A percentile compares a stretch with the other conserved stretches of the same genome.
phyloP scores from a whole-genome alignment of 2,797 vertebrate species.

The Carduelis carduelis region DNA sequence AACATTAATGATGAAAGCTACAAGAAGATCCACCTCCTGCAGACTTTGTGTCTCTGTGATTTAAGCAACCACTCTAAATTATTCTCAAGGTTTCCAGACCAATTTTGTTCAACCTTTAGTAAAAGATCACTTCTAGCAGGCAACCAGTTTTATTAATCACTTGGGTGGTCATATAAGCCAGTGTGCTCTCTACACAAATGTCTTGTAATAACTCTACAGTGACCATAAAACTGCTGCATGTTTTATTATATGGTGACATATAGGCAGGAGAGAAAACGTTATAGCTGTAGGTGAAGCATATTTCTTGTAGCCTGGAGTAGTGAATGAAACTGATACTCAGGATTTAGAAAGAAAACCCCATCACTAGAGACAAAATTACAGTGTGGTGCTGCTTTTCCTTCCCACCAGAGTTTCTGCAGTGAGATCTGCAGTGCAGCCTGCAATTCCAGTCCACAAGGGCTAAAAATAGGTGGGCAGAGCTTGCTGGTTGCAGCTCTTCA shows the following conservation, averaged over 20 bases:
- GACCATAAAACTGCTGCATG: neutral
- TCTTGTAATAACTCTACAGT: constrained; percentile 7
- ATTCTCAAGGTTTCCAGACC: constrained; percentile 1
- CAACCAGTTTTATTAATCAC: constrained; percentile 15
- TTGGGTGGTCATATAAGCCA: neutral
- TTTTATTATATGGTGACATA: neutral
- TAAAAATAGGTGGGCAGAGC: constrained; percentile 3
- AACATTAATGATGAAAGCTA: neutral
- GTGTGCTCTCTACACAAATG: neutral
- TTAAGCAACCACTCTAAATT: constrained; percentile 1
- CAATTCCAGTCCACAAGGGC: constrained; percentile 38
- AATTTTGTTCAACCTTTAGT: constrained; percentile 30
- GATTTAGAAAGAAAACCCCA: constrained; percentile 61
- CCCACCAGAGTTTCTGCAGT: constrained; percentile 23
- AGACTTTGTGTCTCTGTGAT: constrained; percentile 9
- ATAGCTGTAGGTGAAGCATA: neutral
- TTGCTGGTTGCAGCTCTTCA: neutral
- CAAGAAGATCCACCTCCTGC: neutral
- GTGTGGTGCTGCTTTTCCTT: constrained; percentile 6
- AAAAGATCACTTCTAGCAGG: constrained; percentile 29
- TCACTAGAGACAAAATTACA: constrained; percentile 36
- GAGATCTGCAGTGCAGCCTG: constrained; percentile 40
- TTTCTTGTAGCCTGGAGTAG: neutral
- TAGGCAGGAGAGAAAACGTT: neutral
- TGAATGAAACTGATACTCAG: constrained; percentile 31